Evolutionary conservation across 37 sponge, comb jelly and placozoan genomes (phyloP).

Genomic region (Spongilla lacustris): DNA sequence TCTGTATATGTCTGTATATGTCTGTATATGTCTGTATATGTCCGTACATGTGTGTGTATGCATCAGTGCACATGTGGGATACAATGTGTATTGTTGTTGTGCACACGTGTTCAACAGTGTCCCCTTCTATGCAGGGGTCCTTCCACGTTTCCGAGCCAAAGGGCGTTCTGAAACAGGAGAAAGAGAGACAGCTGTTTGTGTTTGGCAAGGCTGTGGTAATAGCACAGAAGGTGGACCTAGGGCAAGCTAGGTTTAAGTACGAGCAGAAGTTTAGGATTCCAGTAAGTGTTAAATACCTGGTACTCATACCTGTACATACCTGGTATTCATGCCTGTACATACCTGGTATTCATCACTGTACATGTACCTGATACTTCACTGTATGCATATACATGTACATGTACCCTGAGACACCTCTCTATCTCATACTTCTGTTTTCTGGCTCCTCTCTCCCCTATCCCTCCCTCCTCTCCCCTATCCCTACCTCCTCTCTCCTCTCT

Average conservation of each 20-base stretch:
- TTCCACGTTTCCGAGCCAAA: slow-evolving; percentile 54
- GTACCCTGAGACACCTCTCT: too few species aligned
- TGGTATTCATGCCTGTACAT: too few species aligned
- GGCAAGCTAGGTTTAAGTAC: slow-evolving; percentile 55
- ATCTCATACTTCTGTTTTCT: too few species aligned
- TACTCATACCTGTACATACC: too few species aligned
- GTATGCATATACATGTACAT: background rate
- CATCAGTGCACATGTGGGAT: background rate
- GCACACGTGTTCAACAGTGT: background rate
- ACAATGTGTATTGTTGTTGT: background rate
- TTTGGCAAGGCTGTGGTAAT: slow-evolving; percentile 62
- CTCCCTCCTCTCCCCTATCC: too few species aligned
- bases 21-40: background rate
- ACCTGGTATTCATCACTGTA: too few species aligned
- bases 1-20: background rate
- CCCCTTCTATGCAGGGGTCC: slow-evolving; percentile 27
- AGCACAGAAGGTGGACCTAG: slow-evolving; percentile 38
- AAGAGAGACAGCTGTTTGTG: slow-evolving; percentile 75
- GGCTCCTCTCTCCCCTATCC: background rate
- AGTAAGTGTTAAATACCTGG: slow-evolving; percentile 46
- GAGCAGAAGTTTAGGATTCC: slow-evolving; percentile 56
- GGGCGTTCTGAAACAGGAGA: slow-evolving; percentile 51
- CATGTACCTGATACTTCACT: too few species aligned
- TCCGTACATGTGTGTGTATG: background rate
- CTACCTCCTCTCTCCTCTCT: too few species aligned